Evolutionary conservation across 2,113 vertebrate species (phyloP), one percentile per base, ranked within the genome.

Genomic region (Pipra filicauda): DNA sequence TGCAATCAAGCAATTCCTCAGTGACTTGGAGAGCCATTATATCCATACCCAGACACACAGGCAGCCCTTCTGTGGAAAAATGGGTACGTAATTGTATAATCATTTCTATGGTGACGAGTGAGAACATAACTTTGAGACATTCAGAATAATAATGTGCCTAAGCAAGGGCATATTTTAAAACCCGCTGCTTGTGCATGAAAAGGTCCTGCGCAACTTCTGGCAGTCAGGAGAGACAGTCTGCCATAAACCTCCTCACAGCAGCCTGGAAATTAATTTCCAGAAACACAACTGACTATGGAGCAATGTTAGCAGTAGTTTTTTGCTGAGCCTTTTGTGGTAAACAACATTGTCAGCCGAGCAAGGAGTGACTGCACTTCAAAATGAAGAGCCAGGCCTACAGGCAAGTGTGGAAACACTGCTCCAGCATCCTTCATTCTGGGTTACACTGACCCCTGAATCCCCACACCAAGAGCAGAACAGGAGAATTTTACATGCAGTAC

Each of bases 251-350:
- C 55, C 91, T 72, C 88, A 44, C n/a, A 88, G 93, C 70, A 96
- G 54, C 93, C 94, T 96, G 94, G 96, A 97, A 96, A 94, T 93
- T 95, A 96, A 97, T 97, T 97, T 97, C 82, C 90, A 96, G 86
- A 94, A 93, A 41, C 65, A 76, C 59, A 85, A 65, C 81, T 97
- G 96, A 75, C 93, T 93, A 95, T 83, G 49, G 72, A 94, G 57
- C 85, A 91, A 93, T 95, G 96, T 95, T n/a, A 95, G 91, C 75
- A 67, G 89, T 15, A 93, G 95, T 44, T 96, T 95, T 30, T 67
- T 95, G 82, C 76, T 89, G 95, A 96, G 75, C 52, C 65, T 94
- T 96, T 91, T 70, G 80, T 62, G 66, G 80, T 87, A 93, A 97
- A 94, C 88, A 96, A 49, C 88, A 75, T 35, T 96, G 88, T 89